A percentile compares a stretch with the other conserved stretches of the same genome.
phyloP scores from a whole-genome alignment of 2,888 invertebrate species.

The Physocephala rufipes region DNA sequence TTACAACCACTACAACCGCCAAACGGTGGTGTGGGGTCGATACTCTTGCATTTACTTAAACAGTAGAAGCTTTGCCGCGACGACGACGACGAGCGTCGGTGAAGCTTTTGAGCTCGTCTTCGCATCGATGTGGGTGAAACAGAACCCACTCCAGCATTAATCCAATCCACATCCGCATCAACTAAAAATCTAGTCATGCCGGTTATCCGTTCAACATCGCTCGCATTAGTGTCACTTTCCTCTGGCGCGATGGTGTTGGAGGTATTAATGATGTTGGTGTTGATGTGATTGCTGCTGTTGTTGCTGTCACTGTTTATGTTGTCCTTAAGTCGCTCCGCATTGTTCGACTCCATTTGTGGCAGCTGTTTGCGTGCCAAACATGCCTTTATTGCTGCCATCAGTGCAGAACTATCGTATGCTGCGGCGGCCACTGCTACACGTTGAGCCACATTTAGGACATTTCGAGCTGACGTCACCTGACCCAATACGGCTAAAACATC shows the following conservation, averaged over 20 bases:
- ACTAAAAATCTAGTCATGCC: conserved; percentile 27
- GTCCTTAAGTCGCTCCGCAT: conserved; percentile 74
- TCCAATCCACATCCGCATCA: conserved; percentile 77
- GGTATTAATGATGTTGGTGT: no score
- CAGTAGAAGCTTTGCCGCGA: conserved; percentile 47
- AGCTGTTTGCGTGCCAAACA: conserved; percentile 78
- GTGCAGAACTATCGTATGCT: conserved; percentile 67
- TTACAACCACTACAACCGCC: not conserved
- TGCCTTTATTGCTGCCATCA: conserved; percentile 77
- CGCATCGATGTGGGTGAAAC: conserved; percentile 69
- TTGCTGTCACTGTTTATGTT: conserved; percentile 72
- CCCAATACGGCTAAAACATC: conserved; percentile 83
- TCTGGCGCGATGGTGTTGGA: not conserved
- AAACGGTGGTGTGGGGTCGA: not conserved
- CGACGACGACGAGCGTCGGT: conserved; percentile 36
- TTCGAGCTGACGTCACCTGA: conserved; percentile 73
- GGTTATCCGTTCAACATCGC: conserved; percentile 68
- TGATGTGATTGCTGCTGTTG: not conserved
- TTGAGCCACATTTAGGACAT: conserved; percentile 73
- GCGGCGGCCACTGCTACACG: conserved; percentile 67
- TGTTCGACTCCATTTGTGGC: conserved; percentile 69
- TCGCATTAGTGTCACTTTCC: not conserved
- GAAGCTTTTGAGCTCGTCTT: conserved; percentile 52
- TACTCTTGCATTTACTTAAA: conserved; percentile 28
- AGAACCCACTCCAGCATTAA: conserved; percentile 72